Conservation (phyloP, 1,140 invertebrate genomes). For the Hypsibius dujardini region DNA sequence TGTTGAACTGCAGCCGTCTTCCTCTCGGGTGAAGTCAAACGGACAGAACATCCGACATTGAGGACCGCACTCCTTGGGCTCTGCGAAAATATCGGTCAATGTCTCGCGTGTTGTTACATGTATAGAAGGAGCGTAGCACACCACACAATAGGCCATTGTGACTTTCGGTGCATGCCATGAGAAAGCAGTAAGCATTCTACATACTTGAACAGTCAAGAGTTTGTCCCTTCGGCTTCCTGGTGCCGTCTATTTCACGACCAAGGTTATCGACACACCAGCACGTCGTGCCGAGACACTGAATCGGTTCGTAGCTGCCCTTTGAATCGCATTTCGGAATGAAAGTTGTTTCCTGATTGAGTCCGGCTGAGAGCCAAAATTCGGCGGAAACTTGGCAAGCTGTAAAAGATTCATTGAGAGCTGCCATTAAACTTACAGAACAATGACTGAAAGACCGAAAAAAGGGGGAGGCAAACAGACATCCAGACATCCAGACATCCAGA, state of each 20-base stretch:
- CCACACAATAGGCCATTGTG: neutral
- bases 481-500: too few relatives aligned
- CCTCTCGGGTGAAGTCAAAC: constrained; percentile 23
- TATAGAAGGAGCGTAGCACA: too few relatives aligned
- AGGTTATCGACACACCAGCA: constrained; percentile 31
- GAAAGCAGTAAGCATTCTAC: neutral
- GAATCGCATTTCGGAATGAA: constrained; percentile 24
- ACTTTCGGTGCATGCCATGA: too few relatives aligned
- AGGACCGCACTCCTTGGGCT: constrained; percentile 18
- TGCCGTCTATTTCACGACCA: constrained; percentile 22
- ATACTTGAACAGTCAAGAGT: constrained; percentile 22
- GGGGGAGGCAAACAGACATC: too few relatives aligned
- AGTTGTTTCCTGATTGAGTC: neutral
- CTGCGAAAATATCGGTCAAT: constrained; percentile 12
- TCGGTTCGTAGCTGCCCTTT: constrained; percentile 36
- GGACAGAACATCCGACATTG: constrained; percentile 25
- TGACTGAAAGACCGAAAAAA: too few relatives aligned
- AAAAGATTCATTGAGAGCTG: neutral
- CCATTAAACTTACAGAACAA: too few relatives aligned
- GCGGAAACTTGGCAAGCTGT: constrained; percentile 2
- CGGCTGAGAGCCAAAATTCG: neutral
- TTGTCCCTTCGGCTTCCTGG: constrained; percentile 23
- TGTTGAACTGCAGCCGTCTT: constrained; percentile 23
- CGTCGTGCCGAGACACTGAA: constrained; percentile 26
- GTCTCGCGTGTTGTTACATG: too few relatives aligned